phyloP scores from a whole-genome alignment of 1,140 invertebrate genomes.

The Calycopis cecrops region DNA sequence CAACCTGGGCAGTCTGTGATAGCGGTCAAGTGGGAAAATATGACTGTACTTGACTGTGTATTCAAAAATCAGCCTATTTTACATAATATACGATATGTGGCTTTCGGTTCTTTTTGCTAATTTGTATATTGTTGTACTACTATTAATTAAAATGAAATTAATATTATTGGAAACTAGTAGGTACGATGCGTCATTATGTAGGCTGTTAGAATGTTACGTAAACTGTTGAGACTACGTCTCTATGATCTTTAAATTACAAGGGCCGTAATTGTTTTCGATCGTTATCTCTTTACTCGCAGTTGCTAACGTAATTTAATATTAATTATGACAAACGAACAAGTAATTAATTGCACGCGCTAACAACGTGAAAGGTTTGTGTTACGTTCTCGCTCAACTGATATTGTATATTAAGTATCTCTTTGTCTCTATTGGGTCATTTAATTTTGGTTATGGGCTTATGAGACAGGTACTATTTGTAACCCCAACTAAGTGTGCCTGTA shows the following conservation, averaged over 20 bases:
- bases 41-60: too few relatives aligned
- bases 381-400: not conserved
- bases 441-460: too few relatives aligned
- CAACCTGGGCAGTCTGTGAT: too few relatives aligned
- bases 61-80: too few relatives aligned
- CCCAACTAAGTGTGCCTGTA: too few relatives aligned
- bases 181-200: not conserved
- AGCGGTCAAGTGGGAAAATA: too few relatives aligned
- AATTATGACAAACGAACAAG: slow-evolving; percentile 9
- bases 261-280: slow-evolving; percentile 5
- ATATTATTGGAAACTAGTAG: not conserved
- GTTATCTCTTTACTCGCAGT: not conserved
- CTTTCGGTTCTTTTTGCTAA: too few relatives aligned
- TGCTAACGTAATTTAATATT: slow-evolving; percentile 10
- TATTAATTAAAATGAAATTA: not conserved
- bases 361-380: slow-evolving; percentile 8
- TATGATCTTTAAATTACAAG: not conserved
- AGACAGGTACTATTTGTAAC: too few relatives aligned
- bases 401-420: too few relatives aligned
- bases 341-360: slow-evolving; percentile 7
- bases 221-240: not conserved
- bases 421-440: too few relatives aligned
- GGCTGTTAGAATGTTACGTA: too few relatives aligned
- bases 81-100: too few relatives aligned
- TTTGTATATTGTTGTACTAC: not conserved